These are phyloP conservation scores for Acropora tenuis DNA, from an alignment of 64 coral and sea anemone genomes.

Conservation along the genomic window DNA sequence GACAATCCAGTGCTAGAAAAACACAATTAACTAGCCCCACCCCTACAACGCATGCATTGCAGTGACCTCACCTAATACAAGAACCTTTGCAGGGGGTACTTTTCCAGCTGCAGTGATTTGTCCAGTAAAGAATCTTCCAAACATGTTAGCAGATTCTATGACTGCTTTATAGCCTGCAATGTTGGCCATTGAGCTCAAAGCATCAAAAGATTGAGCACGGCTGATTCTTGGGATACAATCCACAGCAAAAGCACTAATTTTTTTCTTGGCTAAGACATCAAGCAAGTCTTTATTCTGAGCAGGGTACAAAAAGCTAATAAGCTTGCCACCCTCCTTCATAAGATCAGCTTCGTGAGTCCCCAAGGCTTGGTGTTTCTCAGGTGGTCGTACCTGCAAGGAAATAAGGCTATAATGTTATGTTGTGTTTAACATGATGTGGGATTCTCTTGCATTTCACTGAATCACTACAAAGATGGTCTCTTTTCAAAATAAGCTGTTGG, in stretches of 20 bases:
- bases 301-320: constrained; percentile 97
- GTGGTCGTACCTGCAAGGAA: constrained; percentile 80
- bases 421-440: no score
- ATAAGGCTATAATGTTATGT: neutral
- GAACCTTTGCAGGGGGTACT: constrained; percentile 96
- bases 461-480: no score
- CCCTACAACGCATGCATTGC: no score
- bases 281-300: constrained; percentile 95
- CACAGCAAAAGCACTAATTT: constrained; percentile 93
- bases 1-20: neutral
- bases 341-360: constrained; percentile 86
- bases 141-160: constrained; percentile 94
- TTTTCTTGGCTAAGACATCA: constrained; percentile 69
- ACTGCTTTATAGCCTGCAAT: constrained; percentile 99
- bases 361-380: constrained; percentile 62
- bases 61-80: constrained; percentile 77
- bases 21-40: neutral
- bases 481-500: no score
- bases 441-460: no score
- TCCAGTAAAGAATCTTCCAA: constrained; percentile 98
- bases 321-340: constrained; percentile 89
- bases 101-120: constrained; percentile 99
- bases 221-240: constrained; percentile 98
- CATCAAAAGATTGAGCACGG: constrained; percentile 90
- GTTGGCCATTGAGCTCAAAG: constrained; percentile 96